Percentiles rank a stretch among this genome's conserved stretches.
phyloP scores from a whole-genome alignment of 2,888 invertebrate genomes.

The Vannuccia rotundouncinata region DNA sequence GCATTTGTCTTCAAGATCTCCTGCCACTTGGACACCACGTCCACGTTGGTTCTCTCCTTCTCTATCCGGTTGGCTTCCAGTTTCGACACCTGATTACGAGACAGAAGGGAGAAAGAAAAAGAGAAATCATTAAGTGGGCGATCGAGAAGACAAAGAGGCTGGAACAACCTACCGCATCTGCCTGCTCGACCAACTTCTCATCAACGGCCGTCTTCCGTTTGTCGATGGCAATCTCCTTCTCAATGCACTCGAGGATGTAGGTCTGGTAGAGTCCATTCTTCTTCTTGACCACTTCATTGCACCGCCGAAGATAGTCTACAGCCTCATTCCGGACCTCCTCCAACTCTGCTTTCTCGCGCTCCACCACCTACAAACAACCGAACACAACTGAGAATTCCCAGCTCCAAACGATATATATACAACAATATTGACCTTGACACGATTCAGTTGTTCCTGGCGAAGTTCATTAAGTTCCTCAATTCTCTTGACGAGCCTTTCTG shows the following conservation, averaged over 20 bases:
- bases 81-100: conserved; percentile 34
- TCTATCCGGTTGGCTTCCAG: not conserved
- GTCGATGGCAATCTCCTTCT: conserved; percentile 52
- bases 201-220: conserved; percentile 32
- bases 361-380: conserved; percentile 67
- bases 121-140: no score
- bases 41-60: conserved; percentile 24
- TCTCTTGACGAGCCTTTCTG: conserved; percentile 67
- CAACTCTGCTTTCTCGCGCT: conserved; percentile 57
- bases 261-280: conserved; percentile 68
- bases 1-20: conserved; percentile 45
- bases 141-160: no score
- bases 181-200: conserved; percentile 35
- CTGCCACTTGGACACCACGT: conserved; percentile 42
- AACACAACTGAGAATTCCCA: no score
- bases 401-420: no score
- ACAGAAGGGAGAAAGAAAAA: no score
- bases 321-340: conserved; percentile 57
- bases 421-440: no score
- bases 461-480: conserved; percentile 58
- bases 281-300: conserved; percentile 68
- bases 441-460: conserved; percentile 50
- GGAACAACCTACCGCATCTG: no score
- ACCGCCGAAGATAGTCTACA: conserved; percentile 67
- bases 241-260: conserved; percentile 58